A percentile compares a stretch with the other conserved stretches of the same genome.
These are phyloP conservation scores for Rachycentron canadum DNA, from an alignment of 2,797 vertebrate species.

Conservation along the genomic window DNA sequence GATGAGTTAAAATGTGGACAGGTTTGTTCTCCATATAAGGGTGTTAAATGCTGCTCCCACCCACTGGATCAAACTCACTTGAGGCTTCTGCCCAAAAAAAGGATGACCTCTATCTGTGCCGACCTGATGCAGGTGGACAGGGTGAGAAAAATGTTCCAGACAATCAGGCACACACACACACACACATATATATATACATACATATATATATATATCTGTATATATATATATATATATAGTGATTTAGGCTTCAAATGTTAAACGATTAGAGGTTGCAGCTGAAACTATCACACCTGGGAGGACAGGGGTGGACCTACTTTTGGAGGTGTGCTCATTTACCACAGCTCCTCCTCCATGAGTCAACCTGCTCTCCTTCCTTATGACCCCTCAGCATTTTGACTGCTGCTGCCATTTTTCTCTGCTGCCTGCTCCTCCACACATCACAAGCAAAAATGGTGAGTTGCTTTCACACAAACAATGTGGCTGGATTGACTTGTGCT, in stretches of 20 bases:
- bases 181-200: no score
- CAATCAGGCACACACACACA: background rate
- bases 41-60: slow-evolving; percentile 30
- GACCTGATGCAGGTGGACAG: background rate
- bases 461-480: slow-evolving; percentile 32
- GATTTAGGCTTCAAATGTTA: slow-evolving; percentile 35
- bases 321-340: slow-evolving; percentile 69
- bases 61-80: slow-evolving; percentile 64
- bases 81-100: slow-evolving; percentile 6
- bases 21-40: slow-evolving; percentile 81
- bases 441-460: slow-evolving; percentile 80
- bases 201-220: no score
- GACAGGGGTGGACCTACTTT: slow-evolving; percentile 16
- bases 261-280: slow-evolving; percentile 56
- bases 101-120: background rate
- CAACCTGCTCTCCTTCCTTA: slow-evolving; percentile 73
- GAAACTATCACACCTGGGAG: slow-evolving; percentile 71
- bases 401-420: slow-evolving; percentile 68
- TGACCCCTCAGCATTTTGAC: slow-evolving; percentile 56
- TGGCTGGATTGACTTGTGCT: background rate
- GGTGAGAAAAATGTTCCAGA: background rate
- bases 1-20: slow-evolving; percentile 54
- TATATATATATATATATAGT: background rate
- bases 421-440: slow-evolving; percentile 56
- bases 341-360: slow-evolving; percentile 72